Percentiles rank a stretch among this genome's conserved stretches.
phyloP scores from a whole-genome alignment of 2,888 invertebrate genomes.

The Aleiodes testaceus region DNA sequence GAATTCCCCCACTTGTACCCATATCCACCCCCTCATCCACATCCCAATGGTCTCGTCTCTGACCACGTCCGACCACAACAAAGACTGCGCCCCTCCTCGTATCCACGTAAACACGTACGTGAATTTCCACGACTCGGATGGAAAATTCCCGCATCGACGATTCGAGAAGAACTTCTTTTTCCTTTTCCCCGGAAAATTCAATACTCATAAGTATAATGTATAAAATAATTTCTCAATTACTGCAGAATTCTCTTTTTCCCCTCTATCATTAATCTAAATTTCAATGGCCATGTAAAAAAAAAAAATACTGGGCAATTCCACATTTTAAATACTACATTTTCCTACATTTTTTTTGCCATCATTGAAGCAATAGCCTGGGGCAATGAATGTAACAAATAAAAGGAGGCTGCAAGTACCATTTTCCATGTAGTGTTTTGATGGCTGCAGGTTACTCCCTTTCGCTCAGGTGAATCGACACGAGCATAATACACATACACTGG shows the following conservation, averaged over 20 bases:
- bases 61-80: slow-evolving; percentile 69
- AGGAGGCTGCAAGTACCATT: slow-evolving; percentile 8
- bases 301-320: neutral
- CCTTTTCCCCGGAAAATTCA: slow-evolving; percentile 18
- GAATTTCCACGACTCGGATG: slow-evolving; percentile 44
- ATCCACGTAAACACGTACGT: slow-evolving; percentile 24
- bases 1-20: slow-evolving; percentile 33
- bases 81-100: slow-evolving; percentile 59
- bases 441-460: slow-evolving; percentile 5
- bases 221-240: neutral
- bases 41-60: slow-evolving; percentile 54
- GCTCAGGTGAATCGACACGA: slow-evolving; percentile 21
- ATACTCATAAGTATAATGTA: slow-evolving; percentile 18
- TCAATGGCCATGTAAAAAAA: neutral
- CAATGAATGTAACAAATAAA: slow-evolving; percentile 13
- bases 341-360: slow-evolving; percentile 1
- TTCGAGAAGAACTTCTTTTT: slow-evolving; percentile 41
- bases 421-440: slow-evolving; percentile 5
- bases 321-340: slow-evolving; percentile 8
- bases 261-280: neutral
- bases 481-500: slow-evolving; percentile 9
- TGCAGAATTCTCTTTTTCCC: too few relatives aligned
- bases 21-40: slow-evolving; percentile 7
- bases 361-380: slow-evolving; percentile 7
- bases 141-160: slow-evolving; percentile 57